These are phyloP conservation scores for Rhyacichthys aspro DNA, from an alignment of 2,797 vertebrate species.

Conservation along the genomic window DNA sequence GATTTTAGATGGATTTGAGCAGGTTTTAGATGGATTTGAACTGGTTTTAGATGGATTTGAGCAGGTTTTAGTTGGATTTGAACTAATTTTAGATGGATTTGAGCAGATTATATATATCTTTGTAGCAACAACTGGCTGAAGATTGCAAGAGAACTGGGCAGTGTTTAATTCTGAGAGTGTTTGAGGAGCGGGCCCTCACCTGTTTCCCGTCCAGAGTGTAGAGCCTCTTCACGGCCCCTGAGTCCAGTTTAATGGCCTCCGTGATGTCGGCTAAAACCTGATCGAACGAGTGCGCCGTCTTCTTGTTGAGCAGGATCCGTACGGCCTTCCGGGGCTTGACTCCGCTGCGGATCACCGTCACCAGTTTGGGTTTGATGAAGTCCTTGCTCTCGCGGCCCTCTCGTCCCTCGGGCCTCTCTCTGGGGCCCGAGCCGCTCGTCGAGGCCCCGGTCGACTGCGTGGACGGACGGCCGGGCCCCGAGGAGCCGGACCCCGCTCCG, in stretches of 20 bases:
- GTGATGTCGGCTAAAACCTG: constrained; percentile 97
- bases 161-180: too few species aligned
- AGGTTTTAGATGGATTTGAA: too few species aligned
- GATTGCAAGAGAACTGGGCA: too few species aligned
- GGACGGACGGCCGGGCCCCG: constrained; percentile 38
- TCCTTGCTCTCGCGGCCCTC: constrained; percentile 86
- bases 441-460: constrained; percentile 46
- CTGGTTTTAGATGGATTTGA: too few species aligned
- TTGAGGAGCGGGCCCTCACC: too few species aligned
- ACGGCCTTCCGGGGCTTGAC: constrained; percentile 96
- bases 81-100: too few species aligned
- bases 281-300: constrained; percentile 96
- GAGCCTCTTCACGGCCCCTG: constrained; percentile 92
- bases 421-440: constrained; percentile 14
- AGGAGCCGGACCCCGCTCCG: constrained; percentile 21
- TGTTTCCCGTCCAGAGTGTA: constrained; percentile 97
- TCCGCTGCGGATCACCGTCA: constrained; percentile 97
- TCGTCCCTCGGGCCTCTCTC: constrained; percentile 69
- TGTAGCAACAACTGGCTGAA: too few species aligned
- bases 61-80: too few species aligned
- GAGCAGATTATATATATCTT: too few species aligned
- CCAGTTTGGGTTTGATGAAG: constrained; percentile 96
- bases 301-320: constrained; percentile 95
- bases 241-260: constrained; percentile 97
- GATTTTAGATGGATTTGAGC: too few species aligned